Conservation (phyloP, 2,797 vertebrate species). For the Enteromius trimaculatus region DNA sequence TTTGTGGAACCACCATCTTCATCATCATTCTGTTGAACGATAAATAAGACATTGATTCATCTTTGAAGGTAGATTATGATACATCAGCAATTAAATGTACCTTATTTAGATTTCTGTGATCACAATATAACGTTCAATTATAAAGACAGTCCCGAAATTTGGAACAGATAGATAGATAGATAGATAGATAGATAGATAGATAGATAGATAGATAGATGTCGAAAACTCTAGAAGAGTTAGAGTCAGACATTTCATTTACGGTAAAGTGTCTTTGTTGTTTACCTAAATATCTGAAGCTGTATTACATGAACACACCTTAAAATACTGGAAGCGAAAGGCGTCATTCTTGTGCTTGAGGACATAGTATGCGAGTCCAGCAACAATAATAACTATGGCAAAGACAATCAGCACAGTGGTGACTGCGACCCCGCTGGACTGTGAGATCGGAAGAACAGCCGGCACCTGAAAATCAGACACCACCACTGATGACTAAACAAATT, state of each 20-base stretch:
- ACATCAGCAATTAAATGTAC: neutral
- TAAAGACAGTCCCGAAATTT: neutral
- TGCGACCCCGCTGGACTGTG: slow-evolving; percentile 58
- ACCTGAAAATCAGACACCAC: slow-evolving; percentile 58
- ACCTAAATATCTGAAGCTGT: neutral
- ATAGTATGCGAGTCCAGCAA: slow-evolving; percentile 74
- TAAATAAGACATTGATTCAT: neutral
- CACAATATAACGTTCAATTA: neutral
- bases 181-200: neutral
- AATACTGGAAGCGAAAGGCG: slow-evolving; percentile 84
- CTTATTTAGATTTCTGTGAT: neutral
- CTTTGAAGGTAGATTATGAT: neutral
- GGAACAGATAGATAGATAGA: neutral
- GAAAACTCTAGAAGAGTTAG: too few relatives aligned
- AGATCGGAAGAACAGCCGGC: slow-evolving; percentile 35
- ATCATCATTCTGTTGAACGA: slow-evolving; percentile 72
- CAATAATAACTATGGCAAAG: slow-evolving; percentile 66
- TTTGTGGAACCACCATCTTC: slow-evolving; percentile 70
- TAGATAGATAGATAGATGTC: neutral
- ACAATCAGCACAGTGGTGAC: slow-evolving; percentile 69
- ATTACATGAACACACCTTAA: slow-evolving; percentile 75
- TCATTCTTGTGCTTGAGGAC: slow-evolving; percentile 76
- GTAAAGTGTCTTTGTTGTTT: neutral
- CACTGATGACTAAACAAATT: neutral
- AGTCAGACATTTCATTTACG: too few relatives aligned